A percentile compares a stretch with the other conserved stretches of the same genome.
Conservation (phyloP, 1,140 invertebrate species). For the Conopomorpha cramerella region DNA sequence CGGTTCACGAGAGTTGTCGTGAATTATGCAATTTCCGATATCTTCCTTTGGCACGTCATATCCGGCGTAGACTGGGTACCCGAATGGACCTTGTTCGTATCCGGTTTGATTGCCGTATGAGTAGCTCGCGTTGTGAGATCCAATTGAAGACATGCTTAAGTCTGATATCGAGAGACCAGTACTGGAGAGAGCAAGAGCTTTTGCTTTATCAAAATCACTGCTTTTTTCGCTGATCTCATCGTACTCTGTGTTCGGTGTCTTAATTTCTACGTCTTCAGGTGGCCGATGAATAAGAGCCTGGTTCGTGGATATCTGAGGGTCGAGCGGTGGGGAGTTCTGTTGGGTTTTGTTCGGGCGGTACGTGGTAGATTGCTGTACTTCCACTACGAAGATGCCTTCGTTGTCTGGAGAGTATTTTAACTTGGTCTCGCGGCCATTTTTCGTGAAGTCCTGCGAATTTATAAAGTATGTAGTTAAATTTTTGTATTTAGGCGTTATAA, state of each 20-base stretch:
- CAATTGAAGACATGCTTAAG: constrained; percentile 71
- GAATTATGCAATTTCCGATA: constrained; percentile 35
- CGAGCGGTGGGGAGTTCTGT: constrained; percentile 28
- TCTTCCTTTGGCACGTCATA: constrained; percentile 62
- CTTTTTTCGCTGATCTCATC: constrained; percentile 55
- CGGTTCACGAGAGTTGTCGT: constrained; percentile 48
- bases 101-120: constrained; percentile 76
- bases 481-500: too few species aligned
- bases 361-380: constrained; percentile 64
- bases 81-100: constrained; percentile 73
- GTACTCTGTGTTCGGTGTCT: constrained; percentile 24
- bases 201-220: constrained; percentile 28
- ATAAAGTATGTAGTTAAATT: constrained; percentile 2
- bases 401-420: constrained; percentile 72
- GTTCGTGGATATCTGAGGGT: constrained; percentile 53
- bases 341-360: constrained; percentile 37
- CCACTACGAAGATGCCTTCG: constrained; percentile 78
- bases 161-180: constrained; percentile 79
- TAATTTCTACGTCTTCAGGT: constrained; percentile 45
- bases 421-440: constrained; percentile 68
- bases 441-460: constrained; percentile 66
- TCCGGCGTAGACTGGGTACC: constrained; percentile 66
- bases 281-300: constrained; percentile 63
- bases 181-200: constrained; percentile 57
- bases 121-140: constrained; percentile 72